phyloP scores from a whole-genome alignment of 1,140 invertebrate species.

The Calycopis cecrops region DNA sequence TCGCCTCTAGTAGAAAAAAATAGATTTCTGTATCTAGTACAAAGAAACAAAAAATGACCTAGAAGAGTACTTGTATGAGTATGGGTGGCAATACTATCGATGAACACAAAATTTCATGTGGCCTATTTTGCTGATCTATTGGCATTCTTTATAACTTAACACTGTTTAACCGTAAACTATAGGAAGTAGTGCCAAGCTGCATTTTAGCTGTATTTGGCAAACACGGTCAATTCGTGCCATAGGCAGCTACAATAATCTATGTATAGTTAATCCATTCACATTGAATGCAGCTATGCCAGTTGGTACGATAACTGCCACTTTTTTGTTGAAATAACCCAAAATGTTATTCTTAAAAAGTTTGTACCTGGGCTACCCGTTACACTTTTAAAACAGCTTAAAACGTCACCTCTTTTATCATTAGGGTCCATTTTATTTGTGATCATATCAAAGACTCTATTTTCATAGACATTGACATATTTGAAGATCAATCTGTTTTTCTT shows the following conservation, averaged over 20 bases:
- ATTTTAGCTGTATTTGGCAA: no score
- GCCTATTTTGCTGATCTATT: no score
- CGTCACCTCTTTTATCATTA: conserved; percentile 13
- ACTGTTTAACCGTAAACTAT: no score
- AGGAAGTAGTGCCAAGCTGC: no score
- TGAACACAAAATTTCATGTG: no score
- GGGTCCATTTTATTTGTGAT: conserved; percentile 28
- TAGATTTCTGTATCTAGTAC: no score
- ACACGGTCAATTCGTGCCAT: no score
- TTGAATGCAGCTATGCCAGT: conserved; percentile 34
- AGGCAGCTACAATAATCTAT: conserved; percentile 27
- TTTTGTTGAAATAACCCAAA: conserved; percentile 26
- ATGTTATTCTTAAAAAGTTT: conserved; percentile 29
- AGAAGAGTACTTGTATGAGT: no score
- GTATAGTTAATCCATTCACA: conserved; percentile 29
- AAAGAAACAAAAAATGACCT: no score
- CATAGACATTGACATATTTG: conserved; percentile 25
- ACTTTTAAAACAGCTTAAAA: conserved; percentile 23
- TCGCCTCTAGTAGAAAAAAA: no score
- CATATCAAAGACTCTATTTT: conserved; percentile 31
- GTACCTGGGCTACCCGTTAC: conserved; percentile 29
- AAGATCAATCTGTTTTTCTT: conserved; percentile 16
- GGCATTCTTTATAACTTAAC: no score
- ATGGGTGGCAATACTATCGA: no score
- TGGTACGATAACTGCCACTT: conserved; percentile 25